phyloP scores from a whole-genome alignment of 2,113 vertebrate genomes.

The Campylomormyrus tamandua region DNA sequence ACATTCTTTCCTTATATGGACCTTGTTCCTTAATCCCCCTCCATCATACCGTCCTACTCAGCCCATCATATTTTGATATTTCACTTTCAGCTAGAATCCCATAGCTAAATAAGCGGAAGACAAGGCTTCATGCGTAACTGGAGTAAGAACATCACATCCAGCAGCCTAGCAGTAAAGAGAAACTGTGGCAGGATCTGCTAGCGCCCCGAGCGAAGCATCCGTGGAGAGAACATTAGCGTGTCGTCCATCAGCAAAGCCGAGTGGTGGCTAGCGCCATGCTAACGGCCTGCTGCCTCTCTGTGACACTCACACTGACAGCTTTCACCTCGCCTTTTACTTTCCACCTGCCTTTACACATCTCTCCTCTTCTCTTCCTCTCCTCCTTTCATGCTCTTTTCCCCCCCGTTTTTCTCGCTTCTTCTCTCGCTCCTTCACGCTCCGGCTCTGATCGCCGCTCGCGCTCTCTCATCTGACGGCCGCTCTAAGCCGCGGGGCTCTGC shows the following conservation, averaged over 20 bases:
- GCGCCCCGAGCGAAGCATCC: neutral
- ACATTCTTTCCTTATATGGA: neutral
- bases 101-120: constrained; percentile 59
- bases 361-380: neutral
- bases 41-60: constrained; percentile 16
- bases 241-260: neutral
- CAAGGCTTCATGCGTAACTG: constrained; percentile 57
- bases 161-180: constrained; percentile 16
- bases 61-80: constrained; percentile 59
- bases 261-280: neutral
- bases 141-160: constrained; percentile 28
- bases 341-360: neutral
- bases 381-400: neutral
- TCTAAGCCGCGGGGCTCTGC: neutral
- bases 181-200: neutral
- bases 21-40: neutral
- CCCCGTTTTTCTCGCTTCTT: neutral
- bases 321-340: neutral
- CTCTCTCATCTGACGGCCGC: neutral
- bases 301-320: neutral
- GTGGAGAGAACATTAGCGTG: neutral
- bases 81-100: constrained; percentile 56
- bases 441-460: neutral
- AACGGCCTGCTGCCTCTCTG: neutral
- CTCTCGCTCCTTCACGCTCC: neutral